Evolutionary conservation across 2,888 invertebrate species (phyloP), one percentile per base, ranked within the genome.

Genomic region (Aromia moschata): DNA sequence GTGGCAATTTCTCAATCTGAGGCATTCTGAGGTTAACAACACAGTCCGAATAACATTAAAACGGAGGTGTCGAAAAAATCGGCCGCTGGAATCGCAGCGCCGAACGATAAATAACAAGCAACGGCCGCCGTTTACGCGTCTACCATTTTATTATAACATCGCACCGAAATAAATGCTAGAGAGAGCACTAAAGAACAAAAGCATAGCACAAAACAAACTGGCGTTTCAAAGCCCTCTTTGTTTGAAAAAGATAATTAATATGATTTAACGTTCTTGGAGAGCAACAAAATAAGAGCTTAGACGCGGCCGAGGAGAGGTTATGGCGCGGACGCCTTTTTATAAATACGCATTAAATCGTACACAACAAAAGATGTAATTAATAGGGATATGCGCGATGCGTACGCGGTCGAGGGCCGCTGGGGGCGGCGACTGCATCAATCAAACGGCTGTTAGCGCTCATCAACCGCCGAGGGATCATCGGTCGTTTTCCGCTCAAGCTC

Each of bases 391-490:
- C 72, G 71, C 72, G 69, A 68, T 71, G 70, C 44, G 20, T 36
- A 68, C 70, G 70, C 44, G 20, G 47, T 47, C 18, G 18, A 30
- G 17, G 30, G 41, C 51, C 51, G 62, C 67, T 65, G 68, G 64
- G 77, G 75, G 73, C 75, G 74, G 69, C 59, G 62, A 65, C 60
- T 66, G 72, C 78, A 79, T 79, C 78, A 78, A 79, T 79, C 79
- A 79, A 76, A 70, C 71, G 70, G 72, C 74, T 77, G 77, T 79
- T 79, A 77, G 68, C 75, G 76, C 76, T 74, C 76, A 76, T 76
- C 76, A 77, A 69, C 67, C n/a, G 56, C 61, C 62, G 55, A 65
- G 49, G 45, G 63, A 69, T 72, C 71, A 68, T 67, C 69, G 62
- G 60, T 62, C 59, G 63, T 59, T 64, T 66, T 56, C 60, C 60